phyloP scores from a whole-genome alignment of 2,888 invertebrate species.

The Cosmia trapezina region DNA sequence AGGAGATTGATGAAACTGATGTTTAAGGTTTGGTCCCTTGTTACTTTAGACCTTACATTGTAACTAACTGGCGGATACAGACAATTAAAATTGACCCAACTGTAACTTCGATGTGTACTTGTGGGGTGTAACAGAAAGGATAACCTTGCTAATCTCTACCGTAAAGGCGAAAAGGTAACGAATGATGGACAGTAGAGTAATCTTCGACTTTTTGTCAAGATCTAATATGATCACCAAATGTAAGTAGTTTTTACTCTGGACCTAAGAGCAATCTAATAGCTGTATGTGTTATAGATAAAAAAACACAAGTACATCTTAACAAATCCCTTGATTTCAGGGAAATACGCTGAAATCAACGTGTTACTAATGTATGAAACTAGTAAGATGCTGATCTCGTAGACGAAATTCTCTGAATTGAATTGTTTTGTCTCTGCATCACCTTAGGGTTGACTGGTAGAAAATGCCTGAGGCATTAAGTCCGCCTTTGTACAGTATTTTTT shows the following conservation, averaged over 20 bases:
- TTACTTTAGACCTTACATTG: constrained; percentile 15
- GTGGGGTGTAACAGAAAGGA: neutral
- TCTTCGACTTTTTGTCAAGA: neutral
- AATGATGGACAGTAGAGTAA: neutral
- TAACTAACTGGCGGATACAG: constrained; percentile 18
- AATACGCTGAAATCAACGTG: no score
- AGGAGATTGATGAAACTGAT: neutral
- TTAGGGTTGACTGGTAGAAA: no score
- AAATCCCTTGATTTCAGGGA: no score
- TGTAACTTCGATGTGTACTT: constrained; percentile 4
- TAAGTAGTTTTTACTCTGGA: neutral
- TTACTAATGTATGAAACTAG: no score
- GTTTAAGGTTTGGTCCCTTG: neutral
- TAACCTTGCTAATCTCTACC: neutral
- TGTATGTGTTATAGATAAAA: neutral
- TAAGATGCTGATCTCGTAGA: no score
- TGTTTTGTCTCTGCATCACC: no score
- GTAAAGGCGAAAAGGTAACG: constrained; percentile 10
- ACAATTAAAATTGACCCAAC: constrained; percentile 17
- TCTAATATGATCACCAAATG: neutral
- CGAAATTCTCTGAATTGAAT: no score
- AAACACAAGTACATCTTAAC: no score
- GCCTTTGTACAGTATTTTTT: no score
- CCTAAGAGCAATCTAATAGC: neutral
- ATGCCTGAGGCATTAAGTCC: no score